phyloP scores from a whole-genome alignment of 2,888 invertebrate genomes.

The Lordiphosa andalusiaca region DNA sequence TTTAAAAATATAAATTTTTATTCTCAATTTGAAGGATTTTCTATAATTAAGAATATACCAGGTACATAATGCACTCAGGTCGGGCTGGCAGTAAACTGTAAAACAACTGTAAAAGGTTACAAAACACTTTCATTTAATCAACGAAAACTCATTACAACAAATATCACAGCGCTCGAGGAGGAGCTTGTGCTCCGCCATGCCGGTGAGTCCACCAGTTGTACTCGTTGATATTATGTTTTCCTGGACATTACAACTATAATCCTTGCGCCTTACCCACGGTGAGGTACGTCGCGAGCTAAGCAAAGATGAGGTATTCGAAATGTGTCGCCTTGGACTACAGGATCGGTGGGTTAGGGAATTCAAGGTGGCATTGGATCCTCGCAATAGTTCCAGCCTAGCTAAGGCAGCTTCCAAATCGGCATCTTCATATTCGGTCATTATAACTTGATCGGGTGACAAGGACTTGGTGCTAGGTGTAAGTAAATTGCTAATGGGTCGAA shows the following conservation, averaged over 20 bases:
- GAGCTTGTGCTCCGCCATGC: constrained; percentile 23
- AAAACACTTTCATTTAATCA: constrained; percentile 8
- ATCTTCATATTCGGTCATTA: constrained; percentile 47
- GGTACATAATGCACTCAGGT: no score
- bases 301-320: constrained; percentile 44
- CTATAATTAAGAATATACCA: no score
- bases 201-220: constrained; percentile 23
- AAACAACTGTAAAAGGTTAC: no score
- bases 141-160: constrained; percentile 70
- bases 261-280: constrained; percentile 59
- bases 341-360: constrained; percentile 37
- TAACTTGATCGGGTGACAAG: constrained; percentile 45
- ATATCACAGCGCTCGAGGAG: constrained; percentile 72
- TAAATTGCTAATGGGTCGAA: constrained; percentile 51
- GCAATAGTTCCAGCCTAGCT: constrained; percentile 36
- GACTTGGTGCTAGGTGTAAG: constrained; percentile 53
- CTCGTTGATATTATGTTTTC: constrained; percentile 33
- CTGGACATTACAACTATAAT: constrained; percentile 35
- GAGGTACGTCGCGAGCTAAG: constrained; percentile 59
- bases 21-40: no score
- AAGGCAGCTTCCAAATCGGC: constrained; percentile 49
- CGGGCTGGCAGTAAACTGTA: no score
- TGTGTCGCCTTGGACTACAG: constrained; percentile 30
- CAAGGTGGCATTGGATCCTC: constrained; percentile 41
- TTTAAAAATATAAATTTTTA: neutral